phyloP scores from a whole-genome alignment of 2,797 vertebrate species.

The Pristis pectinata region DNA sequence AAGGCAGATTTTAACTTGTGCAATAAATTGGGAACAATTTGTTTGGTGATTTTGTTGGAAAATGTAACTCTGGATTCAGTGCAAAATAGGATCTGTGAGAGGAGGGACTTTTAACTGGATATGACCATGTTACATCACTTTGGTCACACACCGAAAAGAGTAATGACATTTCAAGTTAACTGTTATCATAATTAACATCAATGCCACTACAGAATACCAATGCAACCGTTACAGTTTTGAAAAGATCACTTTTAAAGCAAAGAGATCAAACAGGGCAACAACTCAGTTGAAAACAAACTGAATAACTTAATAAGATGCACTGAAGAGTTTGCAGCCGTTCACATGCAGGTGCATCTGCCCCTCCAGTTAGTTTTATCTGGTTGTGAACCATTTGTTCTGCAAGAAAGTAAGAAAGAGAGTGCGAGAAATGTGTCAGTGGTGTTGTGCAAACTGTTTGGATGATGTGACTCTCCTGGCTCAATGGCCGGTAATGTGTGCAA shows the following conservation, averaged over 20 bases:
- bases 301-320: not conserved
- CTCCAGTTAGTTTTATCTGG: too few relatives aligned
- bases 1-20: not conserved
- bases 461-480: too few relatives aligned
- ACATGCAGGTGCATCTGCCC: too few relatives aligned
- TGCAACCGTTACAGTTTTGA: not conserved
- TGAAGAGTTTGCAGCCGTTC: not conserved
- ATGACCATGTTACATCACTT: not conserved
- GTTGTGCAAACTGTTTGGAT: too few relatives aligned
- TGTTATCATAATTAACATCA: not conserved
- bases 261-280: not conserved
- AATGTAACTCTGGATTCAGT: not conserved
- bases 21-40: not conserved
- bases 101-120: not conserved
- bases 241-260: not conserved
- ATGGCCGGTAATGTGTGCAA: too few relatives aligned
- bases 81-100: not conserved
- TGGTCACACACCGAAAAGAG: not conserved
- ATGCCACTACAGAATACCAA: not conserved
- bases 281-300: not conserved
- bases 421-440: too few relatives aligned
- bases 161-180: not conserved
- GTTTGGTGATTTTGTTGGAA: not conserved
- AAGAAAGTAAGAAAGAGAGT: too few relatives aligned
- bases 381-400: too few relatives aligned